Evolutionary conservation across 2,113 vertebrate genomes (phyloP).

Genomic region (Sylvia atricapilla): DNA sequence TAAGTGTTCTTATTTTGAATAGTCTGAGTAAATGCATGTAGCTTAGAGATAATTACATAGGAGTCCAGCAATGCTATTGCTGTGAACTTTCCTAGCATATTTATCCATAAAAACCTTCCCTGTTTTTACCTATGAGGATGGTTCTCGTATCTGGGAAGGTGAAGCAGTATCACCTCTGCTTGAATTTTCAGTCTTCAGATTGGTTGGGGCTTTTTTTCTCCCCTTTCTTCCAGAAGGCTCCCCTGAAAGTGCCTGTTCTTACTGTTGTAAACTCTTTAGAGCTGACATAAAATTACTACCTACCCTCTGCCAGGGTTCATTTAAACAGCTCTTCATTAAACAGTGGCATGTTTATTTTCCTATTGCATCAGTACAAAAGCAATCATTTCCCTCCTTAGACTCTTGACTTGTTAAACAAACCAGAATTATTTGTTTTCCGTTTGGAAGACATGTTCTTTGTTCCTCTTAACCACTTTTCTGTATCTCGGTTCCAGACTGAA

Average conservation of each 20-base stretch:
- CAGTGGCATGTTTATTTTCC: neutral
- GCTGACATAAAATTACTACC: neutral
- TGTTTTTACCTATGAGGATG: neutral
- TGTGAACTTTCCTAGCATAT: neutral
- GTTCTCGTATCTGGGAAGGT: neutral
- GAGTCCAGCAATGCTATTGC: neutral
- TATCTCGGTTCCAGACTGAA: neutral
- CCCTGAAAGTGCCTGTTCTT: neutral
- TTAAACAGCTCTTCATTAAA: neutral
- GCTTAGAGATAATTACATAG: neutral
- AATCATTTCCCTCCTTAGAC: neutral
- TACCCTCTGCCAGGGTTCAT: neutral
- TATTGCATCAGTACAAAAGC: constrained; percentile 37
- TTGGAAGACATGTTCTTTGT: neutral
- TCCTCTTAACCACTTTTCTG: neutral
- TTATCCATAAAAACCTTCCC: neutral
- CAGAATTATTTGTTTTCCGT: neutral
- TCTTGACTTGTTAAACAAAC: constrained; percentile 30
- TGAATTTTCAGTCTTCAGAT: neutral
- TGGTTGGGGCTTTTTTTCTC: neutral
- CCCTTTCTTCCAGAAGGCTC: neutral
- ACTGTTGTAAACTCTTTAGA: neutral
- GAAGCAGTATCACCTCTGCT: neutral
- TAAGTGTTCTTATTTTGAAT: neutral
- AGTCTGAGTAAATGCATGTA: neutral